Evolutionary conservation across 2,797 vertebrate species (phyloP).

Genomic region (Myotis daubentonii): DNA sequence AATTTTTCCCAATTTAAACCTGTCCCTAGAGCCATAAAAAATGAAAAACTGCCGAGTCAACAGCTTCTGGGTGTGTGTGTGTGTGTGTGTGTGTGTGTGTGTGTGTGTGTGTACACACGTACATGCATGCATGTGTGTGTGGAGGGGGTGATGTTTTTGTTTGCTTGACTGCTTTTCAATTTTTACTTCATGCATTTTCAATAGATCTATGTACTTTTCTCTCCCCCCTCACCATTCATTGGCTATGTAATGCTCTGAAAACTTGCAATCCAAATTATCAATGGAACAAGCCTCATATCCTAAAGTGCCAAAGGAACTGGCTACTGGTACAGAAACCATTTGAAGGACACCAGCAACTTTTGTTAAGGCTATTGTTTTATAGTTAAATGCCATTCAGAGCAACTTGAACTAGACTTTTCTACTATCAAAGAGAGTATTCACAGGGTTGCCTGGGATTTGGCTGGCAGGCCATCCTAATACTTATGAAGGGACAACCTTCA

Average conservation of each 20-base stretch:
- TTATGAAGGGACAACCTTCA: conserved; percentile 74
- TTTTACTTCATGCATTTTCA: conserved; percentile 60
- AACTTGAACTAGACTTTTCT: conserved; percentile 73
- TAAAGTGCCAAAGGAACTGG: conserved; percentile 67
- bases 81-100: background rate
- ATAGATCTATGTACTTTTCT: conserved; percentile 35
- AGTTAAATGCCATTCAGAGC: conserved; percentile 76
- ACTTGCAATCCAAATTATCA: conserved; percentile 58
- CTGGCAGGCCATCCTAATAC: conserved; percentile 72
- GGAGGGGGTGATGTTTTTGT: background rate
- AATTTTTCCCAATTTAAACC: conserved; percentile 62
- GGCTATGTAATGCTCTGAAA: conserved; percentile 37
- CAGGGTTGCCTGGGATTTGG: conserved; percentile 72
- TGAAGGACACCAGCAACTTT: conserved; percentile 76
- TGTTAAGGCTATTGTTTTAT: conserved; percentile 76
- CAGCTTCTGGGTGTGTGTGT: conserved; percentile 52
- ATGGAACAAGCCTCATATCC: conserved; percentile 58
- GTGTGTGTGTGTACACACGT: background rate
- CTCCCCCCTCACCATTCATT: conserved; percentile 34
- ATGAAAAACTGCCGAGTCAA: conserved; percentile 73
- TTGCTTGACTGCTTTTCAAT: conserved; percentile 59
- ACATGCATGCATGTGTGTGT: no score
- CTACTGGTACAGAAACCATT: conserved; percentile 71
- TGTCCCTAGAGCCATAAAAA: conserved; percentile 71
- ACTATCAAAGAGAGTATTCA: conserved; percentile 77